Evolutionary conservation across 2,888 invertebrate species (phyloP), one percentile per base, ranked within the genome.

Genomic region (Hypomecis atomaria): DNA sequence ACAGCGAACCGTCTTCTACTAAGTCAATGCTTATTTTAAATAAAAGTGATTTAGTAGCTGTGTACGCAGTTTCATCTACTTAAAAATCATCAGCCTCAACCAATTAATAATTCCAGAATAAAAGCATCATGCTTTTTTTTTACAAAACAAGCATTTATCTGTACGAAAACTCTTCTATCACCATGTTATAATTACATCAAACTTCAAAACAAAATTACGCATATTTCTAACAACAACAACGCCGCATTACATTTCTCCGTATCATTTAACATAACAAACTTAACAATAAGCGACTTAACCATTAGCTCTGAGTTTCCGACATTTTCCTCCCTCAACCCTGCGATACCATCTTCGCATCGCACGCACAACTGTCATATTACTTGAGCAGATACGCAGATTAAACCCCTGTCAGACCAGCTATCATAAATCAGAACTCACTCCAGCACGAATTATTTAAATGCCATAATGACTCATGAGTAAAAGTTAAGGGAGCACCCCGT

Each of bases 371-470:
- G 78, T 78, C 79, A 78, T 78, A 79, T 73, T 72, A 70, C 72
- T 70, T 70, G 69, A 67, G 33, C 40, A 52, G 52, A 52, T 52
- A 75, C 77, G 64, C 71, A 82, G 83, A 85, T 85, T 84, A 85
- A 78, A 83, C 84, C 85, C 83, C 73, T 78, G 83, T 88, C 86
- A 87, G 75, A 81, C 78, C 67, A 76, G 82, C 78, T 86, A 87
- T 87, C 86, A 87, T 90, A 90, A 90, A 89, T 90, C 90, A 89
- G 77, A 86, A 81, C 81, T 77, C 84, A 83, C 78, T 78, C 78
- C 65, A 73, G 72, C 83, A 83, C 86, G 88, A 92, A 90, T 90
- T 93, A 93, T 93, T 93, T 92, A 90, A 92, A 92, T 88, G 84
- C 89, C 87, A 88, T 93, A 93, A 93, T 93, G 91, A 91, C 87